Evolutionary conservation across 1,140 invertebrate species (phyloP).

Genomic region (Bilobella aurantiaca): DNA sequence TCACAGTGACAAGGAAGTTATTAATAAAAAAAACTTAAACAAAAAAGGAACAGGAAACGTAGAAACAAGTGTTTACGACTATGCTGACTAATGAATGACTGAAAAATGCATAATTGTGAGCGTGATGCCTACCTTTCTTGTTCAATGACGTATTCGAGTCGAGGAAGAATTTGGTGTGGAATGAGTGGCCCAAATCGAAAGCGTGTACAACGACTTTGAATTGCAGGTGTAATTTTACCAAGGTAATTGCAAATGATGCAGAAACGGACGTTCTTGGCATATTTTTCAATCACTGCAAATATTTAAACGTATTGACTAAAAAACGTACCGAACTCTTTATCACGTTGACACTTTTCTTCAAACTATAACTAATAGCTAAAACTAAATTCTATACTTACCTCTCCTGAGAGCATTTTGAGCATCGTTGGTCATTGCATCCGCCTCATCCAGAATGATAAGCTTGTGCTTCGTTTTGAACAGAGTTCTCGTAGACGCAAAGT

Average conservation of each 20-base stretch:
- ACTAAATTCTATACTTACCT: constrained; percentile 52
- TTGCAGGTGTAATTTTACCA: constrained; percentile 94
- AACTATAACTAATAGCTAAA: no score
- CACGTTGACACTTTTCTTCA: no score
- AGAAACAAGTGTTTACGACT: no score
- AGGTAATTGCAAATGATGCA: constrained; percentile 99
- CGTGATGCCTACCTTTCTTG: constrained; percentile 62
- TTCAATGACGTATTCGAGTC: constrained; percentile 73
- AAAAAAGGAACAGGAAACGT: no score
- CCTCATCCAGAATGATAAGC: constrained; percentile 96
- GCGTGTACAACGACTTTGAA: constrained; percentile 94
- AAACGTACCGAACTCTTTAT: no score
- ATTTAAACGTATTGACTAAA: not conserved
- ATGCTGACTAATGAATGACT: no score
- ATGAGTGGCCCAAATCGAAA: constrained; percentile 91
- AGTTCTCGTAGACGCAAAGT: constrained; percentile 93
- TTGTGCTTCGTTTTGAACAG: constrained; percentile 92
- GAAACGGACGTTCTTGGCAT: constrained; percentile 92
- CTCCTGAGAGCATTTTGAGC: constrained; percentile 95
- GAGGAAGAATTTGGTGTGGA: constrained; percentile 74
- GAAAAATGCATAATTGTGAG: constrained; percentile 1
- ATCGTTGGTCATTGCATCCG: constrained; percentile 99
- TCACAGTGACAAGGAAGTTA: constrained; percentile 43
- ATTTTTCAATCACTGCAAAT: not conserved
- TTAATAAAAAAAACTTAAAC: no score